Evolutionary conservation across 1,140 invertebrate genomes (phyloP), one percentile per base, ranked within the genome.

Genomic region (Grapholita molesta): DNA sequence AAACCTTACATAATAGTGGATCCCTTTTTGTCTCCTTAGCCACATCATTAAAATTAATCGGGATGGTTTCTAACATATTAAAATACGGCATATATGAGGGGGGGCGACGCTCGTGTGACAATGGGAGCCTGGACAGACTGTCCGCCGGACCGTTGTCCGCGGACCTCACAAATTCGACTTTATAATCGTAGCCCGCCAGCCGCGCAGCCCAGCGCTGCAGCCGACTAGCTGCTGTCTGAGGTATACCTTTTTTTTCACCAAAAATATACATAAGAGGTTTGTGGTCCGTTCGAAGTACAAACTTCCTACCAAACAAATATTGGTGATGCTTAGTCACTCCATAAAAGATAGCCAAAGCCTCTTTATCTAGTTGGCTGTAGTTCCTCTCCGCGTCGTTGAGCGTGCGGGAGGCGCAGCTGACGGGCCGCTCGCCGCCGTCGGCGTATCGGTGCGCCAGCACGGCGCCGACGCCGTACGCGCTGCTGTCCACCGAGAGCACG

Each of bases 271-370:
- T 72, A 6, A 94, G 70, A 0, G 93, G 93, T 68, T 77, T 48
- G 64, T 80, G 80, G 68, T 80, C 80, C 1, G 67, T 65, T 78
- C 74, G 61, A 89, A 93, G 78, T 80, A 92, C 3, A 94, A 94
- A 94, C 15, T 80, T 57, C 21, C 78, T 35, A 0, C 78, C 74
- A 66, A 82, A 86, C 12, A 94, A 57, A 67, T 92, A 94, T 57
- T 94, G 75, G 68, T 94, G 90, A 74, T 94, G 94, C 68, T 92
- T 92, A 64, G 86, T 79, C 12, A 93, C 69, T 12, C 87, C 90
- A 80, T 84, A 92, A 42, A 93, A 70, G 25, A 94, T 86, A 3
- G 88, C 84, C 9, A 93, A 77, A 0, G 84, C 92, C 80, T 95
- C 94, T 72, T 92, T n/a, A n/a, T n/a, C n/a, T n/a, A n/a, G n/a